Evolutionary conservation across 2,888 invertebrate species (phyloP).

Genomic region (Dione vanillae): DNA sequence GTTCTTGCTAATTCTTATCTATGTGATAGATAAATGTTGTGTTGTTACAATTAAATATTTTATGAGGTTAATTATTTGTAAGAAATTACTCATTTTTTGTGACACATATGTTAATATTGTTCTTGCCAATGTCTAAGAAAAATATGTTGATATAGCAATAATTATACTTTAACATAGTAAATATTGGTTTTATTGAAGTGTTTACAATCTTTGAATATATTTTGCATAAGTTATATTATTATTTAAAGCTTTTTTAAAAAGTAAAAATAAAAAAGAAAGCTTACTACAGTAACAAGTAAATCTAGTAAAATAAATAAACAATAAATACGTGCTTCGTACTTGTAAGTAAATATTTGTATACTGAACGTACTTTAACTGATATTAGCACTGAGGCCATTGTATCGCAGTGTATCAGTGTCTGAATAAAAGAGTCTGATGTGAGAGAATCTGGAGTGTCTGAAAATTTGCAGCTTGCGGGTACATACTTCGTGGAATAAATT

Average conservation of each 20-base stretch:
- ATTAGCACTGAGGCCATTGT: too few relatives aligned
- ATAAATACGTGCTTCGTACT: too few relatives aligned
- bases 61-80: not conserved
- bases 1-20: conserved; percentile 11
- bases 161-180: not conserved
- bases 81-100: not conserved
- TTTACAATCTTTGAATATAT: not conserved
- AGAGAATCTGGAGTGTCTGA: too few relatives aligned
- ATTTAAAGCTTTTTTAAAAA: not conserved
- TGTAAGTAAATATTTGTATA: too few relatives aligned
- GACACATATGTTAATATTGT: not conserved
- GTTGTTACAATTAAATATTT: not conserved
- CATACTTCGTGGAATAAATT: too few relatives aligned
- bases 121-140: not conserved
- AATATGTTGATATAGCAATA: not conserved
- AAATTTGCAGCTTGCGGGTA: too few relatives aligned
- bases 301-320: too few relatives aligned
- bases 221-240: not conserved
- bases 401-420: too few relatives aligned
- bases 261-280: too few relatives aligned
- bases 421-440: too few relatives aligned
- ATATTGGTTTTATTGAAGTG: not conserved
- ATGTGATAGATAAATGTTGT: not conserved
- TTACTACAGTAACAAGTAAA: too few relatives aligned
- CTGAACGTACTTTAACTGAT: too few relatives aligned